A percentile compares a stretch with the other conserved stretches of the same genome.
These are phyloP conservation scores for Folsomia candida DNA, from an alignment of 2,888 invertebrate genomes.

Conservation along the genomic window DNA sequence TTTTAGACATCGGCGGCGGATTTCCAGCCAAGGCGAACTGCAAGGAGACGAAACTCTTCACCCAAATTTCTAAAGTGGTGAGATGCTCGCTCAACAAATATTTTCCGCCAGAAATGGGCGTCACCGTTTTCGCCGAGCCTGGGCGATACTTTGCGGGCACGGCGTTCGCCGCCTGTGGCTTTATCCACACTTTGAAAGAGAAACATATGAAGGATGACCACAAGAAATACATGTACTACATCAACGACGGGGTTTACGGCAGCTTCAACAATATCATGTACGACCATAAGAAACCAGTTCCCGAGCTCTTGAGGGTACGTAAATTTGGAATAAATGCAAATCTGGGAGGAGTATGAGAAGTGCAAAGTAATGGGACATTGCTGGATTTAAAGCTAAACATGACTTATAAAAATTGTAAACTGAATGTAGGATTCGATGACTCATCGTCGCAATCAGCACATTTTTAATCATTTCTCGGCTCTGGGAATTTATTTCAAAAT, in stretches of 20 bases:
- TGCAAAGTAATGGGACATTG: too few relatives aligned
- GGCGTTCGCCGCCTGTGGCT: slow-evolving; percentile 61
- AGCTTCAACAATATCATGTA: slow-evolving; percentile 61
- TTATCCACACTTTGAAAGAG: too few relatives aligned
- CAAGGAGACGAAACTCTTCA: too few relatives aligned
- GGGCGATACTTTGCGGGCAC: slow-evolving; percentile 64
- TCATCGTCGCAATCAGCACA: too few relatives aligned
- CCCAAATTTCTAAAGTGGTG: slow-evolving; percentile 57
- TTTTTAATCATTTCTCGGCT: too few relatives aligned
- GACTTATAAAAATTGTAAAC: too few relatives aligned
- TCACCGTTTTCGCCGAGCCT: slow-evolving; percentile 63
- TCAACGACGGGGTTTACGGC: slow-evolving; percentile 65
- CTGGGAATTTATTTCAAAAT: too few relatives aligned
- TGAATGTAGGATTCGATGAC: too few relatives aligned
- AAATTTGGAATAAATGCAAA: too few relatives aligned
- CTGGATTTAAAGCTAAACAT: too few relatives aligned
- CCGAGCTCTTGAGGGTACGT: not conserved
- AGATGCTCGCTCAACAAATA: slow-evolving; percentile 59
- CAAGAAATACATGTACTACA: slow-evolving; percentile 60
- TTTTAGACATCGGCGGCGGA: slow-evolving; percentile 65
- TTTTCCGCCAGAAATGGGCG: slow-evolving; percentile 57
- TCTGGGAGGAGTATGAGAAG: too few relatives aligned
- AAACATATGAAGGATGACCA: too few relatives aligned
- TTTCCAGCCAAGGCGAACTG: slow-evolving; percentile 57
- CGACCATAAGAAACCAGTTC: not conserved